These are phyloP conservation scores for Cyaniris semiargus DNA, from an alignment of 2,888 invertebrate species.

Conservation along the genomic window DNA sequence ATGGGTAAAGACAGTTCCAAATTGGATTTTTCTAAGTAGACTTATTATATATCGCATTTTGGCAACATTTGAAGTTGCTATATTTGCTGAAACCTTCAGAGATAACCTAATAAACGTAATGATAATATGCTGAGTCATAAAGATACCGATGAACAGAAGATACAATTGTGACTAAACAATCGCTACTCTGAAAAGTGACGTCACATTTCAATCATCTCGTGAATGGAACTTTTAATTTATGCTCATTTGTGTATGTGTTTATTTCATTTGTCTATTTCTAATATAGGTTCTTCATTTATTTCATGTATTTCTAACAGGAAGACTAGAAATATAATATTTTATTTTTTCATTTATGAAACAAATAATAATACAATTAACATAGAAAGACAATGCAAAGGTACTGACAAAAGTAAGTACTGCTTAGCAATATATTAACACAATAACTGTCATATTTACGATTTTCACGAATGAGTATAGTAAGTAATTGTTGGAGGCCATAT, in stretches of 20 bases:
- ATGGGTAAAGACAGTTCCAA: not conserved
- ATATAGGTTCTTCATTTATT: not conserved
- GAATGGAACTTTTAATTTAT: not conserved
- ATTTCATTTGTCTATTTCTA: not conserved
- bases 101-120: not conserved
- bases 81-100: not conserved
- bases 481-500: not conserved
- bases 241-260: not conserved
- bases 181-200: not conserved
- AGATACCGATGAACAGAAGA: not conserved
- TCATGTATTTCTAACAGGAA: no score
- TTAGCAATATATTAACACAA: not conserved
- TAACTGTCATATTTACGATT: no score
- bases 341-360: no score
- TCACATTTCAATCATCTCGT: not conserved
- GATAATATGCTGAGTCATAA: conserved; percentile 16
- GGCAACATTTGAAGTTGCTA: not conserved
- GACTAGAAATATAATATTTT: not conserved
- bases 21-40: not conserved
- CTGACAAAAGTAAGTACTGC: not conserved
- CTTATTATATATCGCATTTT: not conserved
- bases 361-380: no score
- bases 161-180: conserved; percentile 14
- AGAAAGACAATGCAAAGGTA: no score
- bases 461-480: not conserved